A percentile compares a stretch with the other conserved stretches of the same genome.
These are phyloP conservation scores for Onthophagus taurus DNA, from an alignment of 1,140 invertebrate genomes.

Conservation along the genomic window DNA sequence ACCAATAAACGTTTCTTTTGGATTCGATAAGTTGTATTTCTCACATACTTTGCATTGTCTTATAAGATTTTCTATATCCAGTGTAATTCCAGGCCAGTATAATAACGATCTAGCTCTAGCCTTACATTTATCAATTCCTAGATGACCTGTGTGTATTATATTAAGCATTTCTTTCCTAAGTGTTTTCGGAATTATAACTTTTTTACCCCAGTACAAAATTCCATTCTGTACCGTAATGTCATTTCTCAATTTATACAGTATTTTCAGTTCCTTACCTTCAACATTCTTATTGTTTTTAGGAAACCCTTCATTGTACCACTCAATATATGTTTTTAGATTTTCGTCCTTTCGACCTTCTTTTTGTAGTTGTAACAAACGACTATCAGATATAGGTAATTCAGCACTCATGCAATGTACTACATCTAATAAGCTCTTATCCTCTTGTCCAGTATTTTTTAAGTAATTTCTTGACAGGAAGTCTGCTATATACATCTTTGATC, in stretches of 20 bases:
- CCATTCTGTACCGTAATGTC: slow-evolving; percentile 24
- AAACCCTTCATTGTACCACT: slow-evolving; percentile 26
- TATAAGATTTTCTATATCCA: slow-evolving; percentile 36
- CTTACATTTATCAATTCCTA: slow-evolving; percentile 33
- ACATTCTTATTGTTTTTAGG: slow-evolving; percentile 29
- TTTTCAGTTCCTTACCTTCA: slow-evolving; percentile 8
- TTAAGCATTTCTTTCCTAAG: slow-evolving; percentile 27
- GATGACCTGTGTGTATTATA: slow-evolving; percentile 36
- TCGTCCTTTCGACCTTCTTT: neutral
- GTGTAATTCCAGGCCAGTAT: slow-evolving; percentile 28
- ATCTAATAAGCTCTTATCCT: too few species aligned
- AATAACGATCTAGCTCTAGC: slow-evolving; percentile 34
- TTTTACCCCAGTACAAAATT: slow-evolving; percentile 23
- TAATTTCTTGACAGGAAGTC: too few species aligned
- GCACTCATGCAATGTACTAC: neutral
- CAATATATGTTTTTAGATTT: neutral
- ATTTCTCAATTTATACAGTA: slow-evolving; percentile 15
- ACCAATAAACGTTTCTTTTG: slow-evolving; percentile 23
- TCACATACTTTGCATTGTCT: slow-evolving; percentile 11
- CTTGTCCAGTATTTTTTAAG: too few species aligned
- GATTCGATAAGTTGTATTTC: neutral
- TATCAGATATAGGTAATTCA: neutral
- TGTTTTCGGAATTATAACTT: slow-evolving; percentile 21
- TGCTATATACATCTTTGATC: too few species aligned
- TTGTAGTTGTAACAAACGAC: neutral